Percentiles rank a stretch among this genome's conserved stretches.
These are phyloP conservation scores for Cromileptes altivelis DNA, from an alignment of 2,113 vertebrate genomes.

Conservation along the genomic window DNA sequence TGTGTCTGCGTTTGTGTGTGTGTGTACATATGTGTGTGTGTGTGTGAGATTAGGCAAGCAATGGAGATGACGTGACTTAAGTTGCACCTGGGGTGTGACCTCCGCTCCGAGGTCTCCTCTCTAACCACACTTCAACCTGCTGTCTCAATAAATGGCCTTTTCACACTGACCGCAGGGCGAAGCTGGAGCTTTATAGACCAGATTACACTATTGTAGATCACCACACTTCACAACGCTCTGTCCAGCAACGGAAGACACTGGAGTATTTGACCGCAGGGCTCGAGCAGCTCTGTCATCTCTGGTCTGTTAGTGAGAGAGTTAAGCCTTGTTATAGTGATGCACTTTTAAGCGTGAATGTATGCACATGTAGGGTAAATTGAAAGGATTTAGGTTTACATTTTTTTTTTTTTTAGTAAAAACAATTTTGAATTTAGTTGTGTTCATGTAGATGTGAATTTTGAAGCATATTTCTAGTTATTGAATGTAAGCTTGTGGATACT, in stretches of 20 bases:
- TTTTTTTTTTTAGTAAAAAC: not conserved
- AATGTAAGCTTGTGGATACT: not conserved
- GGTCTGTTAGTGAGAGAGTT: conserved; percentile 11
- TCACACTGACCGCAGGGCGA: conserved; percentile 49
- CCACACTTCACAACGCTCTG: not conserved
- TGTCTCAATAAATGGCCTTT: conserved; percentile 61
- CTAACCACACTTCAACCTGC: conserved; percentile 64
- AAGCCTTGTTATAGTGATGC: not conserved
- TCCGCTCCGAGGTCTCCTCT: conserved; percentile 55
- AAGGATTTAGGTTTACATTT: not conserved
- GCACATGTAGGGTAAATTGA: too few relatives aligned
- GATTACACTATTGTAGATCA: conserved; percentile 20
- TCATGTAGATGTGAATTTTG: not conserved
- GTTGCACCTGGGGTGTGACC: conserved; percentile 78
- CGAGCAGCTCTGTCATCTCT: not conserved
- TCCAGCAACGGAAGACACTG: conserved; percentile 6
- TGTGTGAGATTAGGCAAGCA: conserved; percentile 65
- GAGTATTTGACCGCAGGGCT: not conserved
- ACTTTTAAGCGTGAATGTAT: not conserved
- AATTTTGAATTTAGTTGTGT: not conserved
- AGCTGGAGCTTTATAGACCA: conserved; percentile 41
- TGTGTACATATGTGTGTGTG: conserved; percentile 18
- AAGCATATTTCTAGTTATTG: not conserved
- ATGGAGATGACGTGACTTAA: conserved; percentile 63
- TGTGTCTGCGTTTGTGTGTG: conserved; percentile 34